A percentile compares a stretch with the other conserved stretches of the same genome.
Evolutionary conservation across 2,888 invertebrate genomes (phyloP).

Genomic region (Orthonychiurus folsomi): DNA sequence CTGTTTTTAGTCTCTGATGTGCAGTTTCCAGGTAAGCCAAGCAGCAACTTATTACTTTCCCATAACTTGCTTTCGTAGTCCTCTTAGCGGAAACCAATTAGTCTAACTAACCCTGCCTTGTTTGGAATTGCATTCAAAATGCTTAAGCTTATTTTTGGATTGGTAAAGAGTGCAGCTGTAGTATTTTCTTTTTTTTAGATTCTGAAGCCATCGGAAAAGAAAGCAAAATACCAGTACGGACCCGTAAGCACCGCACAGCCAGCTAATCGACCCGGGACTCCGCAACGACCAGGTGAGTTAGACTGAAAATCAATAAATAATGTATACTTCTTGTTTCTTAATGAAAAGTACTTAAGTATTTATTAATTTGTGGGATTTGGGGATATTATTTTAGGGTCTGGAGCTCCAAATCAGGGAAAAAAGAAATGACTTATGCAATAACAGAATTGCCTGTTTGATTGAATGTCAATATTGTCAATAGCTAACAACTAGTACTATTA

Average conservation of each 20-base stretch:
- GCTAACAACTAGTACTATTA: no score
- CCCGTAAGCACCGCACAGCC: conserved; percentile 20
- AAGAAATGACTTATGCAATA: conserved; percentile 6
- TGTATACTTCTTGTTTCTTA: no score
- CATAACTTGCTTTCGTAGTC: no score
- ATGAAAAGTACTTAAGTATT: not conserved
- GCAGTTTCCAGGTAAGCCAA: conserved; percentile 95
- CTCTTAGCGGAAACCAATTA: no score
- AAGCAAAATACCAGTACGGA: conserved; percentile 94
- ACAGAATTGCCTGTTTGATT: not conserved
- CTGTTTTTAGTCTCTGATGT: no score
- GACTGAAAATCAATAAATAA: conserved; percentile 76
- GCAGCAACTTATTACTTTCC: no score
- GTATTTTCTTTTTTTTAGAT: conserved; percentile 57
- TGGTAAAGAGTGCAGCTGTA: not conserved
- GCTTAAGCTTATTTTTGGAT: not conserved
- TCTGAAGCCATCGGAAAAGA: conserved; percentile 98
- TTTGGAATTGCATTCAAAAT: no score
- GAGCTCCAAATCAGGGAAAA: not conserved
- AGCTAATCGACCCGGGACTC: conserved; percentile 17
- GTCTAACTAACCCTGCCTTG: no score
- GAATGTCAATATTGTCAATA: no score
- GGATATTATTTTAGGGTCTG: no score
- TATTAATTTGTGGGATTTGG: no score
- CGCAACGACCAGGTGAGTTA: conserved; percentile 43